Percentiles rank a stretch among this genome's conserved stretches.
Conservation (phyloP, 2,797 vertebrate species). For the Crypturellus tataupa region DNA sequence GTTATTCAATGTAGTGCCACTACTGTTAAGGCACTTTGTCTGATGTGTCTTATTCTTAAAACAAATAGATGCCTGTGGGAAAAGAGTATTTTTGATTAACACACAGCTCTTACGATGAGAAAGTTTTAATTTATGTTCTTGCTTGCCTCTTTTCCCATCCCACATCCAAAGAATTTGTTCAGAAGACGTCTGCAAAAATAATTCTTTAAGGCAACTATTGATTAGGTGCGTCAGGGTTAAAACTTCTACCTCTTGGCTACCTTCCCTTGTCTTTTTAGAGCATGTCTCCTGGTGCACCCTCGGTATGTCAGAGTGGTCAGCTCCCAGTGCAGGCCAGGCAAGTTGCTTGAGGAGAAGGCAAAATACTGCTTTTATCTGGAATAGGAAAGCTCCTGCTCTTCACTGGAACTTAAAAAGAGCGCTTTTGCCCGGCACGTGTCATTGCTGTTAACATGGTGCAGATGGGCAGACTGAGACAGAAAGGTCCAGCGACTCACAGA, state of each 20-base stretch:
- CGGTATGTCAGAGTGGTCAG: not conserved
- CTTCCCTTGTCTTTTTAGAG: not conserved
- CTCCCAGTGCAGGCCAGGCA: not conserved
- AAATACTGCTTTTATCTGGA: not conserved
- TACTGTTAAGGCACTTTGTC: not conserved
- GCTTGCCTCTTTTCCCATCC: not conserved
- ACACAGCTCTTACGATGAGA: not conserved
- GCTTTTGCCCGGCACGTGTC: not conserved
- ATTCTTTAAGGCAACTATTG: conserved; percentile 6
- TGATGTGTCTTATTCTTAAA: not conserved
- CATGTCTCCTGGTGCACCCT: not conserved
- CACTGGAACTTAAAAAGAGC: not conserved
- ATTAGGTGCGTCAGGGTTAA: not conserved
- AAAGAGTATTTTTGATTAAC: conserved; percentile 2
- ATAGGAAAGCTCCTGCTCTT: not conserved
- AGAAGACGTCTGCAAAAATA: not conserved
- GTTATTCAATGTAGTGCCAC: not conserved
- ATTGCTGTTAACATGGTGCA: not conserved
- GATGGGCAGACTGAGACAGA: not conserved
- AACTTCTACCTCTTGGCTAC: not conserved
- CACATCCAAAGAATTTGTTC: not conserved
- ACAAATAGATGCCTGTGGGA: not conserved
- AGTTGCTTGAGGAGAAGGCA: not conserved
- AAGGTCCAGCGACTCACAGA: not conserved
- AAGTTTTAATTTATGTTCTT: not conserved